Percentiles rank a stretch among this genome's conserved stretches.
These are phyloP conservation scores for Apotomis capreana DNA, from an alignment of 2,888 invertebrate genomes.

Conservation along the genomic window DNA sequence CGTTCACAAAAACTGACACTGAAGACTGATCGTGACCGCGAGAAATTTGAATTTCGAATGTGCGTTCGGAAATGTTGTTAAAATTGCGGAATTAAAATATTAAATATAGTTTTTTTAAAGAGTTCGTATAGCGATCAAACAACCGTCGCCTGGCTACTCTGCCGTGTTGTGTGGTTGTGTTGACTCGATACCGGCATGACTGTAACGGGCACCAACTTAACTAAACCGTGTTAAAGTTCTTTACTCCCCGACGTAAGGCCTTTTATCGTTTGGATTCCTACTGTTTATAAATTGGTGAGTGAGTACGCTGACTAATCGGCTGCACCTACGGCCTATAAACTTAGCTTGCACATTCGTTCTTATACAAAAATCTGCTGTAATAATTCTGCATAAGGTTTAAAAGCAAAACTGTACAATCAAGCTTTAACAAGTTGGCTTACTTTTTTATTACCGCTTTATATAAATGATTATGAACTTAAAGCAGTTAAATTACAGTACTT, in stretches of 20 bases:
- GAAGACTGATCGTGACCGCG: slow-evolving; percentile 47
- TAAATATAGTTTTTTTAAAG: slow-evolving; percentile 22
- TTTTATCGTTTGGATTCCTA: background rate
- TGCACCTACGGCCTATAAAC: slow-evolving; percentile 68
- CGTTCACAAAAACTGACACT: slow-evolving; percentile 70
- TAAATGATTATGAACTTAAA: slow-evolving; percentile 2
- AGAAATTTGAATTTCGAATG: slow-evolving; percentile 42
- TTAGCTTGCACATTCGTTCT: slow-evolving; percentile 43
- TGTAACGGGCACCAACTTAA: slow-evolving; percentile 45
- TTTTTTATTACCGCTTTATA: slow-evolving; percentile 1
- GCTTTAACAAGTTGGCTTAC: slow-evolving; percentile 7
- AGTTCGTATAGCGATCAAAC: slow-evolving; percentile 68
- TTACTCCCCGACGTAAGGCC: background rate
- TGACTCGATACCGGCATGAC: slow-evolving; percentile 62
- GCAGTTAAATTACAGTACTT: background rate
- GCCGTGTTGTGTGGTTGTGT: slow-evolving; percentile 59
- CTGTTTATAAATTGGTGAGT: slow-evolving; percentile 4
- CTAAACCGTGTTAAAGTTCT: background rate
- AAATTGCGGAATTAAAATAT: slow-evolving; percentile 19
- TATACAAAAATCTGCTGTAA: slow-evolving; percentile 28
- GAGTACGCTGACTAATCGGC: slow-evolving; percentile 69
- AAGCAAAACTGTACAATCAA: background rate
- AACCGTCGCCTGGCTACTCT: slow-evolving; percentile 73
- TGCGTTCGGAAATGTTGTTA: slow-evolving; percentile 42
- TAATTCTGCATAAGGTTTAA: background rate